A percentile compares a stretch with the other conserved stretches of the same genome.
Conservation (phyloP, 2,797 vertebrate genomes). For the Megalops cyprinoides region DNA sequence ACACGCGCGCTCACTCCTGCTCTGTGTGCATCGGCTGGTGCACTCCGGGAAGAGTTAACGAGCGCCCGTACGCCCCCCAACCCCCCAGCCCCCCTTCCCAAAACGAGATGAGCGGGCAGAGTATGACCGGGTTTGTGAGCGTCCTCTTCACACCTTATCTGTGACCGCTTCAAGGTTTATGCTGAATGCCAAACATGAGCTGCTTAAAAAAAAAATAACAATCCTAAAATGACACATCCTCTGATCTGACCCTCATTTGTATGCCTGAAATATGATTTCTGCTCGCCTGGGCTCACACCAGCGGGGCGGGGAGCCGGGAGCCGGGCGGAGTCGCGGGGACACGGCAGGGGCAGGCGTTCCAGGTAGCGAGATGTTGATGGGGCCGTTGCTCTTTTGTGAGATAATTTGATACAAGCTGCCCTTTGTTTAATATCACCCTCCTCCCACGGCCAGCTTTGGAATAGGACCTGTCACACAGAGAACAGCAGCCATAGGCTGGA, state of each 20-base stretch:
- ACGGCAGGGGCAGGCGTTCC: too few species aligned
- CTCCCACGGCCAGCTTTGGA: slow-evolving; percentile 35
- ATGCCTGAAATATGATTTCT: not conserved
- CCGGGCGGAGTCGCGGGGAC: too few species aligned
- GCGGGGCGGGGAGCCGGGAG: not conserved
- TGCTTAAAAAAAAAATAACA: too few species aligned
- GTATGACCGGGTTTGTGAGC: too few species aligned
- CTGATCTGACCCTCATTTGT: not conserved
- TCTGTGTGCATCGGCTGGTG: too few species aligned
- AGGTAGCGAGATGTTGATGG: slow-evolving; percentile 37
- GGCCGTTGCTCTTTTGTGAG: slow-evolving; percentile 46
- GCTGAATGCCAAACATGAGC: too few species aligned
- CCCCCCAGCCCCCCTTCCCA: not conserved
- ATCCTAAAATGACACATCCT: too few species aligned
- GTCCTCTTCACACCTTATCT: too few species aligned
- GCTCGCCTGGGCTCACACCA: not conserved
- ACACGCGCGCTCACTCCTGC: too few species aligned
- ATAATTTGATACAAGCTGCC: slow-evolving; percentile 47
- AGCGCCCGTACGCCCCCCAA: not conserved
- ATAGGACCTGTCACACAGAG: slow-evolving; percentile 32
- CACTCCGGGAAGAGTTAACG: too few species aligned
- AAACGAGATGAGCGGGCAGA: too few species aligned
- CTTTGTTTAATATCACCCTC: slow-evolving; percentile 47
- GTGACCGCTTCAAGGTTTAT: too few species aligned
- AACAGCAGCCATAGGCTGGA: slow-evolving; percentile 33